Conservation (phyloP, 2,797 vertebrate genomes). For the Coranthus polyacanthus region DNA sequence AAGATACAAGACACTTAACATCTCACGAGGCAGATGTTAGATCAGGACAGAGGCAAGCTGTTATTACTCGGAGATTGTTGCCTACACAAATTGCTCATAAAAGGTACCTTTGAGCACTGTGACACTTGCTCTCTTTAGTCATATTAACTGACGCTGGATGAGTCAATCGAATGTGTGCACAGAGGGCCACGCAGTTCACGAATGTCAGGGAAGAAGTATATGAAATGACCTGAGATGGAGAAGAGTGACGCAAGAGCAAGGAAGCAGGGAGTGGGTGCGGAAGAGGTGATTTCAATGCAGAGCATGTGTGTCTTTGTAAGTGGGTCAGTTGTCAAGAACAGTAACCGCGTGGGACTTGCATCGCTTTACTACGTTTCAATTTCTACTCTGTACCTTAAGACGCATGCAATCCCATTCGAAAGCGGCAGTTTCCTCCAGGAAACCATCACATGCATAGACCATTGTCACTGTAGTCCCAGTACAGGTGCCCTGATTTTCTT, state of each 20-base stretch:
- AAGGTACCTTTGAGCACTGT: slow-evolving; percentile 14
- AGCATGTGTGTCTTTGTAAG: slow-evolving; percentile 39
- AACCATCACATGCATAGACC: slow-evolving; percentile 22
- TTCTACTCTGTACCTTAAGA: slow-evolving; percentile 11
- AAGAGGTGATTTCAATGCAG: slow-evolving; percentile 36
- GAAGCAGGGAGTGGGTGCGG: neutral
- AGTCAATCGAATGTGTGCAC: slow-evolving; percentile 9
- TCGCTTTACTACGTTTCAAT: slow-evolving; percentile 43
- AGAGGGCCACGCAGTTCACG: slow-evolving; percentile 24
- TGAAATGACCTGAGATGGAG: slow-evolving; percentile 5
- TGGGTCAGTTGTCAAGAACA: slow-evolving; percentile 63
- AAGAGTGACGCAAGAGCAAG: slow-evolving; percentile 12
- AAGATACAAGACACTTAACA: slow-evolving; percentile 1
- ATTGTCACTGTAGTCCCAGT: slow-evolving; percentile 32
- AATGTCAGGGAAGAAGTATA: slow-evolving; percentile 19
- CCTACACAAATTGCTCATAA: slow-evolving; percentile 29
- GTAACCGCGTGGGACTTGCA: slow-evolving; percentile 42
- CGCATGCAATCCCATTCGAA: slow-evolving; percentile 27
- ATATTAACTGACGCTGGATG: neutral
- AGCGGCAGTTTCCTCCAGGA: slow-evolving; percentile 17
- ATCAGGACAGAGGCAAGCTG: slow-evolving; percentile 7
- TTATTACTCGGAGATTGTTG: slow-evolving; percentile 36
- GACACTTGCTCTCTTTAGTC: slow-evolving; percentile 2
- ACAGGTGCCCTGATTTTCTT: slow-evolving; percentile 42
- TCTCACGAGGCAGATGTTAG: slow-evolving; percentile 13